These are phyloP conservation scores for Corythornis vintsioides DNA, from an alignment of 2,113 vertebrate species.

Conservation along the genomic window DNA sequence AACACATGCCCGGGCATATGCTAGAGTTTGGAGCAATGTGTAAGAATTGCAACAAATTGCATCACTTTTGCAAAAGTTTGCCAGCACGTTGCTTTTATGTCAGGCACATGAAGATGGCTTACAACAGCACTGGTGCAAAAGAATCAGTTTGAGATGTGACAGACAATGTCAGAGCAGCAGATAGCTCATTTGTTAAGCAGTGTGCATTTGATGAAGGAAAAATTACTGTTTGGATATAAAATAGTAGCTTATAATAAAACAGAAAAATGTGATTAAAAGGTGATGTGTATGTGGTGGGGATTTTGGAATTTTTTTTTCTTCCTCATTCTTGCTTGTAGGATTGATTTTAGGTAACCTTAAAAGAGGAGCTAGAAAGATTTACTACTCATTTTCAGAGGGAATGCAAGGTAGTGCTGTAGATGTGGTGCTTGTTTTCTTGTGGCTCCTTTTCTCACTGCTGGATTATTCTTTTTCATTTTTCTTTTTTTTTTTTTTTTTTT, in stretches of 20 bases:
- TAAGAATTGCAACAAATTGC: slow-evolving; percentile 55
- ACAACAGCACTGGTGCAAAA: background rate
- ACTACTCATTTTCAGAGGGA: background rate
- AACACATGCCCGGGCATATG: slow-evolving; percentile 52
- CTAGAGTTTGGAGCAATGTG: background rate
- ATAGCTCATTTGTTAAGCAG: background rate
- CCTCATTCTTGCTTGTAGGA: background rate
- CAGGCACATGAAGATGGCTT: background rate
- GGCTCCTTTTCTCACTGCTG: background rate
- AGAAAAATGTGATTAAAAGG: background rate
- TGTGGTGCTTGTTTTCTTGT: background rate
- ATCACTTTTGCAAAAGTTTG: slow-evolving; percentile 34
- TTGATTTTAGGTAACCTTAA: background rate
- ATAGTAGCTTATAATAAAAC: background rate
- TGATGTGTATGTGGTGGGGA: too few species aligned
- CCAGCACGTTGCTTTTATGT: background rate
- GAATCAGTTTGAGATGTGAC: background rate
- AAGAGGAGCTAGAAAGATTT: background rate
- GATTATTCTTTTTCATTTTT: background rate
- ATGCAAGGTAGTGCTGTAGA: background rate
- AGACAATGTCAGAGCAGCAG: background rate
- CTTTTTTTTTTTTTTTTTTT: background rate
- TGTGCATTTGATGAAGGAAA: accelerated
- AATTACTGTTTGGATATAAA: background rate
- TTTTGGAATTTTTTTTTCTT: background rate